phyloP scores from a whole-genome alignment of 2,888 invertebrate species.

The Lepidonotus clava region DNA sequence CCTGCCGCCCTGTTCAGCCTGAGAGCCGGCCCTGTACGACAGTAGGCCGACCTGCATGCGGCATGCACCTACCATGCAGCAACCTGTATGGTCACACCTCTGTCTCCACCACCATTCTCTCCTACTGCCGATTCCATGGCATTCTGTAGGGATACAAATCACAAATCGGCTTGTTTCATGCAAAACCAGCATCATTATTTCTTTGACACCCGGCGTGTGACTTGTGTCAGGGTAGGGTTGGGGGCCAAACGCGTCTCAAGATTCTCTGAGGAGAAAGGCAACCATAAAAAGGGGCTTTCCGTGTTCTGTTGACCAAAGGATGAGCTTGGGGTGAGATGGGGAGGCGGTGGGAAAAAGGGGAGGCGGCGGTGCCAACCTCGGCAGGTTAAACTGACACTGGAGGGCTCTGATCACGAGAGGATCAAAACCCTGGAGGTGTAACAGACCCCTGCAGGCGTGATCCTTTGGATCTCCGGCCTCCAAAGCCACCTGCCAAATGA shows the following conservation, averaged over 20 bases:
- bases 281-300: neutral
- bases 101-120: no score
- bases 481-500: neutral
- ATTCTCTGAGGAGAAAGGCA: neutral
- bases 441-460: neutral
- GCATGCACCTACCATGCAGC: neutral
- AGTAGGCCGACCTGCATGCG: neutral
- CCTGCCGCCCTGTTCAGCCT: no score
- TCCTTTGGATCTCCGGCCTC: neutral
- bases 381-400: slow-evolving; percentile 34
- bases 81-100: neutral
- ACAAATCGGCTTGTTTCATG: neutral
- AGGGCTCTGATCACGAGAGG: slow-evolving; percentile 16
- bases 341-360: neutral
- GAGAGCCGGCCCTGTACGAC: neutral
- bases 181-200: neutral
- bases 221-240: neutral
- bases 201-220: neutral
- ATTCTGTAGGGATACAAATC: neutral
- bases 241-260: neutral
- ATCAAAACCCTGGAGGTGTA: neutral
- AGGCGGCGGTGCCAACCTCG: neutral
- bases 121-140: neutral
- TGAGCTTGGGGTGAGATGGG: neutral
- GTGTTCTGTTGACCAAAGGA: slow-evolving; percentile 20